Percentiles rank a stretch among this genome's conserved stretches.
Evolutionary conservation across 2,113 vertebrate species (phyloP).

Genomic region (Butorides virescens): DNA sequence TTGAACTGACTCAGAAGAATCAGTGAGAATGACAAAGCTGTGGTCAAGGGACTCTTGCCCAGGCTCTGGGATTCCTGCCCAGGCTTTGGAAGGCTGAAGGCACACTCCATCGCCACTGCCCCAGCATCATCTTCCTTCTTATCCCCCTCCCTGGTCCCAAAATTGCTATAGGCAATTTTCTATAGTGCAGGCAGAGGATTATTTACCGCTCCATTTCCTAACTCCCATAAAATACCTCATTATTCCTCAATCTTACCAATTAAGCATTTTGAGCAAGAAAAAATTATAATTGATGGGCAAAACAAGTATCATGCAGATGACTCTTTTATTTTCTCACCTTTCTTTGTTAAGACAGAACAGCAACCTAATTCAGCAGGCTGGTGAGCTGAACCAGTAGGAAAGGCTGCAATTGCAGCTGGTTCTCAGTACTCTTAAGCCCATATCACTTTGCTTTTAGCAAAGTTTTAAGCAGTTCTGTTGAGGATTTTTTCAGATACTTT

Average conservation of each 20-base stretch:
- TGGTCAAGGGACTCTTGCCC: not conserved
- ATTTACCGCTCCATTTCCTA: not conserved
- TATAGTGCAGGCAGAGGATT: not conserved
- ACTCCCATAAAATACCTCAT: not conserved
- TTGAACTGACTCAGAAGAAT: not conserved
- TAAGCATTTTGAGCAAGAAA: not conserved
- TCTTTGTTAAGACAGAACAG: not conserved
- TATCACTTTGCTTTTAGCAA: not conserved
- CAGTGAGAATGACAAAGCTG: not conserved
- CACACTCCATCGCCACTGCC: not conserved
- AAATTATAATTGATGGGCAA: not conserved
- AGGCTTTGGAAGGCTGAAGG: not conserved
- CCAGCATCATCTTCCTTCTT: not conserved
- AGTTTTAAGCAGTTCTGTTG: not conserved
- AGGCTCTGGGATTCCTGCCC: rapidly evolving
- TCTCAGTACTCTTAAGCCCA: not conserved
- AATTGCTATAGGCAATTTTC: not conserved
- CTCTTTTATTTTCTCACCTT: not conserved
- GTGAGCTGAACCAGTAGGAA: not conserved
- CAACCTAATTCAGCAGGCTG: not conserved
- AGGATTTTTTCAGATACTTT: not conserved
- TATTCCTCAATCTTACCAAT: not conserved
- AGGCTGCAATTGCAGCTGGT: not conserved
- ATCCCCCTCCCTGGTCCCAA: not conserved
- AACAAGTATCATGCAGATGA: not conserved